Percentiles rank a stretch among this genome's conserved stretches.
phyloP scores from a whole-genome alignment of 2,797 vertebrate species.

The Zalophus californianus region DNA sequence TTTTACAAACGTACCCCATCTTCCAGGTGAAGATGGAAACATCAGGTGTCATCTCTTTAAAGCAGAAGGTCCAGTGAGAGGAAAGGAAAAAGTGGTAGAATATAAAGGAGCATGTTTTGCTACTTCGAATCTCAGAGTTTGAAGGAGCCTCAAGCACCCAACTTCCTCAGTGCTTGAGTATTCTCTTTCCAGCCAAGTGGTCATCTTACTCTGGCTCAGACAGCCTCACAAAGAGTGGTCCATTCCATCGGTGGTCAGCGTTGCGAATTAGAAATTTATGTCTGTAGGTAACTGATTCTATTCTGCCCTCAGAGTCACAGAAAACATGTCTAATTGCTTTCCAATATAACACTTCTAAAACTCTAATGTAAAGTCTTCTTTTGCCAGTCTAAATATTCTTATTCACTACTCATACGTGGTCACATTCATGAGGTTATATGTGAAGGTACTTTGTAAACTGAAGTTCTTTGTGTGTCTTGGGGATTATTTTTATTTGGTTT shows the following conservation, averaged over 20 bases:
- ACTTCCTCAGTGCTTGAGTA: not conserved
- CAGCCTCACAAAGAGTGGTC: not conserved
- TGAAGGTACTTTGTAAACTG: not conserved
- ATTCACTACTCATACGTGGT: not conserved
- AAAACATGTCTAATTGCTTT: constrained; percentile 5
- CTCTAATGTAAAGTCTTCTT: constrained; percentile 22
- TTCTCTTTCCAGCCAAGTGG: not conserved
- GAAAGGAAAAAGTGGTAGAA: not conserved
- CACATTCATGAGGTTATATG: not conserved
- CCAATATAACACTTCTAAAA: not conserved
- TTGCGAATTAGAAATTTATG: not conserved
- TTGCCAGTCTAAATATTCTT: not conserved
- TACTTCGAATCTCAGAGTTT: constrained; percentile 2
- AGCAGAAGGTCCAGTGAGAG: not conserved
- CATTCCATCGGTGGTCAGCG: not conserved
- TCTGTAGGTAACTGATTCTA: not conserved
- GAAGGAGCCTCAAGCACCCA: not conserved
- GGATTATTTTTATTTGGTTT: not conserved
- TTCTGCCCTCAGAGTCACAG: not conserved
- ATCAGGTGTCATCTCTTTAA: not conserved
- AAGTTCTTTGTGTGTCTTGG: not conserved
- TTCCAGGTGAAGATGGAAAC: not conserved
- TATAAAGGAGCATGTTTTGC: not conserved
- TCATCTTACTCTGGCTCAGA: not conserved
- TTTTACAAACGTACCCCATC: not conserved